Conservation (phyloP, 37 sponge, comb jelly and placozoan genomes). For the Eunapius fragilis region DNA sequence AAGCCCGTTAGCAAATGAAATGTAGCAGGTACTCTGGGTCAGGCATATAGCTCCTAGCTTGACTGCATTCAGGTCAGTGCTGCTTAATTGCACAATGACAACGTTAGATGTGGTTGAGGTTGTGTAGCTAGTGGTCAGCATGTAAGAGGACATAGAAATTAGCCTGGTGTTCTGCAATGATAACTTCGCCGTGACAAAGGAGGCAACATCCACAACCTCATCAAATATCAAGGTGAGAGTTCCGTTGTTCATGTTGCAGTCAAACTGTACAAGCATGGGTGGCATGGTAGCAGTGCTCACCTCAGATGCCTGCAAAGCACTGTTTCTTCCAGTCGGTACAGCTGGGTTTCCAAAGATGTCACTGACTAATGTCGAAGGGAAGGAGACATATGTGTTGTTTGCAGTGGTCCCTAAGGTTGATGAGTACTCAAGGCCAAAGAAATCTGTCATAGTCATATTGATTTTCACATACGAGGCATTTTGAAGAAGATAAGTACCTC, state of each 20-base stretch:
- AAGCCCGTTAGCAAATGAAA: constrained; percentile 61
- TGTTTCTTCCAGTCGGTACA: constrained; percentile 25
- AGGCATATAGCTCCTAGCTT: constrained; percentile 48
- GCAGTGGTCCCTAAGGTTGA: constrained; percentile 41
- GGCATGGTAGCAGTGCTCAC: constrained; percentile 59
- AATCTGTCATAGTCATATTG: constrained; percentile 60
- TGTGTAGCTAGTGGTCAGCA: constrained; percentile 34
- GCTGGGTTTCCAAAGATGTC: constrained; percentile 57
- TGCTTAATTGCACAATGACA: constrained; percentile 51
- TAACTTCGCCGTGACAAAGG: constrained; percentile 50
- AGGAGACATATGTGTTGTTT: constrained; percentile 65
- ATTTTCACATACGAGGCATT: constrained; percentile 47
- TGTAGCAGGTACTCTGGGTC: constrained; percentile 38
- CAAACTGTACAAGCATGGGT: constrained; percentile 64
- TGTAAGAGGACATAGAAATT: constrained; percentile 3
- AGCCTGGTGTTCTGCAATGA: constrained; percentile 64
- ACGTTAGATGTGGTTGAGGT: constrained; percentile 34
- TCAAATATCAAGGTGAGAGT: constrained; percentile 65
- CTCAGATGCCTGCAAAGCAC: constrained; percentile 37
- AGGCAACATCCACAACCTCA: constrained; percentile 65
- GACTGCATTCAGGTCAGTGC: constrained; percentile 65
- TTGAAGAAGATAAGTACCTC: constrained; percentile 32
- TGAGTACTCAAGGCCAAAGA: constrained; percentile 37
- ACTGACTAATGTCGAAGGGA: constrained; percentile 17
- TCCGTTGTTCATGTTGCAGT: constrained; percentile 72